These are phyloP conservation scores for Cyprinodon variegatus DNA, from an alignment of 2,113 vertebrate species.

Conservation along the genomic window DNA sequence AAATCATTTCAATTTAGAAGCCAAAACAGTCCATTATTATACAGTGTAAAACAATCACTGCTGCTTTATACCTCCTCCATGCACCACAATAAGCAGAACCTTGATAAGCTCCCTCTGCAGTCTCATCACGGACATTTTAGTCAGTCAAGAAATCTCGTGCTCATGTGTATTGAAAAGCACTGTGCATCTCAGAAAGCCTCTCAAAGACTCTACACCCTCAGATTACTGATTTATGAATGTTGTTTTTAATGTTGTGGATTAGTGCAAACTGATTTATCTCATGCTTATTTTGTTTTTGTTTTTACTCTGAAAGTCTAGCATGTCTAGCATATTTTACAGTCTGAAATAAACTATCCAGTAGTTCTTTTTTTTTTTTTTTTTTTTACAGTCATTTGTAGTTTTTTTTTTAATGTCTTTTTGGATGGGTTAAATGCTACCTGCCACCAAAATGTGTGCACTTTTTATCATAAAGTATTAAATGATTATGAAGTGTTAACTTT, in stretches of 20 bases:
- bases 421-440: neutral
- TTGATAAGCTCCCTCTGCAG: neutral
- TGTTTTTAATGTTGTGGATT: neutral
- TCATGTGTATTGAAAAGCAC: neutral
- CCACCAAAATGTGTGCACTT: constrained; percentile 11
- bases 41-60: neutral
- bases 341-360: neutral
- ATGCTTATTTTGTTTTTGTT: neutral
- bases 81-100: neutral
- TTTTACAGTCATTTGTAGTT: neutral
- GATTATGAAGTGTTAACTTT: constrained; percentile 5
- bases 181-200: neutral
- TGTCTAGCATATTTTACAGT: neutral
- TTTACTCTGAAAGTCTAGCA: neutral
- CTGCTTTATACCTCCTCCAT: neutral
- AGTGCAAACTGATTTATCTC: neutral
- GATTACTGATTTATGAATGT: neutral
- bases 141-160: neutral
- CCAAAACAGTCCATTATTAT: neutral
- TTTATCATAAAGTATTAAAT: constrained; percentile 13
- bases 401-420: neutral
- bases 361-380: neutral
- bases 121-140: neutral
- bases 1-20: neutral
- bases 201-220: neutral